Conservation (phyloP, 2,888 invertebrate species). For the Tenthredo notha region DNA sequence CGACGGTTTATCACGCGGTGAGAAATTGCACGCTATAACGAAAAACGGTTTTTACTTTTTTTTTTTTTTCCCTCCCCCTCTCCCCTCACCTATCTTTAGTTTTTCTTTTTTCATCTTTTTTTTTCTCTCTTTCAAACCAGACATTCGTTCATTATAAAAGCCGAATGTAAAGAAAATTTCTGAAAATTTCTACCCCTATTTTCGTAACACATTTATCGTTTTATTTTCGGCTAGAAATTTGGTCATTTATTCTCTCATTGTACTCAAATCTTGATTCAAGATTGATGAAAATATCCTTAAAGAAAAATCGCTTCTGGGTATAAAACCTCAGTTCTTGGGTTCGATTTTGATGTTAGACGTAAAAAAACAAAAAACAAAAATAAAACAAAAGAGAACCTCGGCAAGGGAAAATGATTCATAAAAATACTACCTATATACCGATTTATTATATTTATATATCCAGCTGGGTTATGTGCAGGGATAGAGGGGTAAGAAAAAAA, state of each 20-base stretch:
- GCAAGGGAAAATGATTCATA: not conserved
- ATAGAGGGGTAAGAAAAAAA: not conserved
- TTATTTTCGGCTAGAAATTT: not conserved
- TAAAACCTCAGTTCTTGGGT: not conserved
- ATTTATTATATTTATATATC: slow-evolving; percentile 6
- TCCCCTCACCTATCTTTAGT: not conserved
- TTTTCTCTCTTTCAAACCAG: not conserved
- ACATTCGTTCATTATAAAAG: not conserved
- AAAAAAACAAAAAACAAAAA: no score
- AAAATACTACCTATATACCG: not conserved
- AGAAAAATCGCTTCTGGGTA: not conserved
- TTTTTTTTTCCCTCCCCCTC: not conserved
- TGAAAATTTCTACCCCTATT: no score
- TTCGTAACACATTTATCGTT: no score
- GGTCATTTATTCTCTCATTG: not conserved
- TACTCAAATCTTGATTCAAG: not conserved
- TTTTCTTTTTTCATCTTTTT: not conserved
- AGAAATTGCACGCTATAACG: slow-evolving; percentile 24
- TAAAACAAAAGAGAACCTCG: no score
- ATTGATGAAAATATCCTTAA: not conserved
- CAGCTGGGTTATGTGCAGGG: not conserved
- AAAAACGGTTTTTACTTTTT: not conserved
- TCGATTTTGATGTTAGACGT: not conserved
- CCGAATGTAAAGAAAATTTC: not conserved
- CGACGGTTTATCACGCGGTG: slow-evolving; percentile 34